These are phyloP conservation scores for Tenualosa thibaudeaui DNA, from an alignment of 2,797 vertebrate genomes.

Conservation along the genomic window DNA sequence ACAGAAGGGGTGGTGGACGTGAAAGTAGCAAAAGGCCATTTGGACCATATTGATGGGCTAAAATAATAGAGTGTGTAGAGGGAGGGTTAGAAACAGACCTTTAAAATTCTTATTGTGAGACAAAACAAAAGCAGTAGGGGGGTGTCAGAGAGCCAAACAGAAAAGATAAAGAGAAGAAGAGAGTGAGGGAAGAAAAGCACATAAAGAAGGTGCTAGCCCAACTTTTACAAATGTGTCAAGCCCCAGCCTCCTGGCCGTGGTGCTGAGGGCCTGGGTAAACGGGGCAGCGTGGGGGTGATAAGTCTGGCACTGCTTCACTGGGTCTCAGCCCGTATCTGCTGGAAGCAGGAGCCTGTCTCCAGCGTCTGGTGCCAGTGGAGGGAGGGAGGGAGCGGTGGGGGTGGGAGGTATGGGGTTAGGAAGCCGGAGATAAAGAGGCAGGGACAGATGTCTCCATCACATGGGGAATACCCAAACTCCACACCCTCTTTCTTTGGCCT, in stretches of 20 bases:
- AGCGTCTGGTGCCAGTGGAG: background rate
- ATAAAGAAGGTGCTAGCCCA: background rate
- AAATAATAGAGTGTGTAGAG: too few species aligned
- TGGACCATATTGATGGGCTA: background rate
- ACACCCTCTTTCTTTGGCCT: background rate
- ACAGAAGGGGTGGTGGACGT: too few species aligned
- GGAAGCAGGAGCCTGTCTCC: background rate
- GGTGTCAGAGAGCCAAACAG: too few species aligned
- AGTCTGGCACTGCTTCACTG: constrained; percentile 2
- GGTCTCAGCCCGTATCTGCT: background rate
- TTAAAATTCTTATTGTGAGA: too few species aligned
- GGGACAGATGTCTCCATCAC: constrained; percentile 5
- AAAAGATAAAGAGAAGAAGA: background rate
- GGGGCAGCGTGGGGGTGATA: background rate
- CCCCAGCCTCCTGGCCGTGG: background rate
- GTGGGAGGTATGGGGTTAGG: background rate
- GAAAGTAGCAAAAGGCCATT: background rate
- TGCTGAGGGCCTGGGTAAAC: background rate
- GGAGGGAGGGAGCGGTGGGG: background rate
- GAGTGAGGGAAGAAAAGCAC: background rate
- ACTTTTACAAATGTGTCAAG: background rate
- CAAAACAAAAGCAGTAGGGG: background rate
- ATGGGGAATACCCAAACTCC: constrained; percentile 11
- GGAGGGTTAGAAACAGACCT: too few species aligned
- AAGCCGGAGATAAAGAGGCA: background rate